A percentile compares a stretch with the other conserved stretches of the same genome.
Evolutionary conservation across 2,797 vertebrate genomes (phyloP).

Genomic region (Agapornis canus): DNA sequence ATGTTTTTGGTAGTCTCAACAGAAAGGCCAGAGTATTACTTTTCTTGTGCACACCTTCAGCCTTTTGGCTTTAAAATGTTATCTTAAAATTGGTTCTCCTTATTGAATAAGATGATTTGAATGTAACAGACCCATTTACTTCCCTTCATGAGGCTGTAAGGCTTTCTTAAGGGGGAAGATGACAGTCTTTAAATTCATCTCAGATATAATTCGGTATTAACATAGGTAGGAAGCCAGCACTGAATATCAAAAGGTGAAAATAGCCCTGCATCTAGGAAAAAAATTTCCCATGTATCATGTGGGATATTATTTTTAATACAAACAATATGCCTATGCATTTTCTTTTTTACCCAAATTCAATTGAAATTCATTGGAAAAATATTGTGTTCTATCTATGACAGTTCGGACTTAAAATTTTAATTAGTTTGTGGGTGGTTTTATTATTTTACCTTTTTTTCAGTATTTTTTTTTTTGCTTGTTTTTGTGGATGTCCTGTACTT

Average conservation of each 20-base stretch:
- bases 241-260: background rate
- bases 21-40: background rate
- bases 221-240: background rate
- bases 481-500: conserved; percentile 73
- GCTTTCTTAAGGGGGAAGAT: background rate
- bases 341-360: background rate
- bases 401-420: conserved; percentile 69
- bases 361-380: conserved; percentile 12
- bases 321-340: accelerated
- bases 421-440: conserved; percentile 68
- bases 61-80: background rate
- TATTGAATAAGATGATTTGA: background rate
- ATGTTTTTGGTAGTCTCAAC: background rate
- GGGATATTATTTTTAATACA: background rate
- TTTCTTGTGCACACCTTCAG: background rate
- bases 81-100: background rate
- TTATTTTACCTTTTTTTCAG: conserved; percentile 76
- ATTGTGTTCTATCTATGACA: conserved; percentile 24
- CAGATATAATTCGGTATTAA: background rate
- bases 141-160: background rate
- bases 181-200: background rate
- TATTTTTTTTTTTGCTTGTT: conserved; percentile 74
- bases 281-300: background rate
- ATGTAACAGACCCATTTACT: background rate
- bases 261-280: background rate